Evolutionary conservation across 2,113 vertebrate genomes (phyloP).

Genomic region (Triplophysa dalaica): DNA sequence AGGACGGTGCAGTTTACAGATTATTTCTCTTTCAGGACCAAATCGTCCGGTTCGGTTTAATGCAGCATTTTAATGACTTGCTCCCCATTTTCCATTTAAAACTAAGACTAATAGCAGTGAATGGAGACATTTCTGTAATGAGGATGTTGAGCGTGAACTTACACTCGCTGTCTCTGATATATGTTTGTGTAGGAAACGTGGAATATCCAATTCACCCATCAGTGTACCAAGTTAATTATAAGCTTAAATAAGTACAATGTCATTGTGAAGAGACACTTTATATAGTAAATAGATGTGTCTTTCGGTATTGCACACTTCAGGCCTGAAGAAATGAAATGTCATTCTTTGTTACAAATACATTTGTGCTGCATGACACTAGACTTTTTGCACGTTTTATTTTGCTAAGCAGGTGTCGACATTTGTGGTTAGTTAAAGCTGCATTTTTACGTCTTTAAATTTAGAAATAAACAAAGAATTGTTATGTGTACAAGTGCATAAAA

Average conservation of each 20-base stretch:
- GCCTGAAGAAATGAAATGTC: not conserved
- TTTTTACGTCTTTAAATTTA: too few species aligned
- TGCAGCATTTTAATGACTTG: conserved; percentile 27
- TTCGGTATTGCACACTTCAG: not conserved
- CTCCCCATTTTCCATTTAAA: conserved; percentile 36
- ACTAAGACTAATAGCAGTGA: conserved; percentile 37
- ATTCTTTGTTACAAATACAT: not conserved
- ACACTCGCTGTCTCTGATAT: not conserved
- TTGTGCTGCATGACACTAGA: not conserved
- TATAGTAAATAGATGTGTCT: not conserved
- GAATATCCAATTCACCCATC: not conserved
- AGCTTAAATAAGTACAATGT: conserved; percentile 28
- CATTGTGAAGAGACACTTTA: conserved; percentile 30
- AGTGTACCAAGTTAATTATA: conserved; percentile 21
- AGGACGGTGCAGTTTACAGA: conserved; percentile 42
- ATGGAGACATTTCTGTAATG: conserved; percentile 24
- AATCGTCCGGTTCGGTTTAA: conserved; percentile 25
- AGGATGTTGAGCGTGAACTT: conserved; percentile 24
- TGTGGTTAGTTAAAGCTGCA: too few species aligned
- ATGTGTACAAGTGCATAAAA: too few species aligned
- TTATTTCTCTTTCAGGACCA: conserved; percentile 31
- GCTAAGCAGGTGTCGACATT: too few species aligned
- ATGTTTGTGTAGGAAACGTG: conserved; percentile 3
- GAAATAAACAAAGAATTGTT: too few species aligned
- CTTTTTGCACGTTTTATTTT: not conserved